Evolutionary conservation across 1,140 invertebrate genomes (phyloP).

Genomic region (Odontomachus brunneus): DNA sequence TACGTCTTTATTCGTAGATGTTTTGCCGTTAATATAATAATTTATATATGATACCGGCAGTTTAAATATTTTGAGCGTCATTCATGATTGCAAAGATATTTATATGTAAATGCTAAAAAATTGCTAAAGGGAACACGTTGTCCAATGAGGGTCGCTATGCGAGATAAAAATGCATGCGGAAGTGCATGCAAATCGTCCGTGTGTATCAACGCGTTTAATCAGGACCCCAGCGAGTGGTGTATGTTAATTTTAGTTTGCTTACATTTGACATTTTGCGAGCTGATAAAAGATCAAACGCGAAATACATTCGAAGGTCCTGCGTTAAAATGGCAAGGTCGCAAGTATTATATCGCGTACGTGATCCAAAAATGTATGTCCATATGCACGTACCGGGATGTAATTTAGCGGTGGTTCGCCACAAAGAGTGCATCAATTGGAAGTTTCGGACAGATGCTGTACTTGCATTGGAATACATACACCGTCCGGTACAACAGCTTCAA

Average conservation of each 20-base stretch:
- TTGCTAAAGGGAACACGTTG: background rate
- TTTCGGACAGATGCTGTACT: slow-evolving; percentile 56
- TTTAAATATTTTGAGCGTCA: background rate
- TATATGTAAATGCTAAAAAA: slow-evolving; percentile 17
- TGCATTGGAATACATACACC: slow-evolving; percentile 39
- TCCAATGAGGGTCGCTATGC: background rate
- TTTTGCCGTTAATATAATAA: slow-evolving; percentile 5
- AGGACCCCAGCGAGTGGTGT: slow-evolving; percentile 11
- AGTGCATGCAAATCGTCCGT: slow-evolving; percentile 5
- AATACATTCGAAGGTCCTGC: slow-evolving; percentile 34
- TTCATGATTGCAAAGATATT: background rate
- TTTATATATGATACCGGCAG: background rate
- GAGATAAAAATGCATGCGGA: slow-evolving; percentile 33
- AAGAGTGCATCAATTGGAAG: slow-evolving; percentile 65
- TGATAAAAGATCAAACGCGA: slow-evolving; percentile 16
- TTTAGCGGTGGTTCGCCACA: background rate
- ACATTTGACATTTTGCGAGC: slow-evolving; percentile 40
- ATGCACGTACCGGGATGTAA: background rate
- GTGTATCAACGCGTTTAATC: slow-evolving; percentile 45
- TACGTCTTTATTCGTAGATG: background rate
- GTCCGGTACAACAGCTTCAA: no score
- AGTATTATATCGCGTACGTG: slow-evolving; percentile 39
- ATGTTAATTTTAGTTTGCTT: slow-evolving; percentile 43
- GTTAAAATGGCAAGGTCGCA: slow-evolving; percentile 50
- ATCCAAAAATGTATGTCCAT: background rate